phyloP scores from a whole-genome alignment of 2,113 vertebrate species.

The Salvelinus alpinus region DNA sequence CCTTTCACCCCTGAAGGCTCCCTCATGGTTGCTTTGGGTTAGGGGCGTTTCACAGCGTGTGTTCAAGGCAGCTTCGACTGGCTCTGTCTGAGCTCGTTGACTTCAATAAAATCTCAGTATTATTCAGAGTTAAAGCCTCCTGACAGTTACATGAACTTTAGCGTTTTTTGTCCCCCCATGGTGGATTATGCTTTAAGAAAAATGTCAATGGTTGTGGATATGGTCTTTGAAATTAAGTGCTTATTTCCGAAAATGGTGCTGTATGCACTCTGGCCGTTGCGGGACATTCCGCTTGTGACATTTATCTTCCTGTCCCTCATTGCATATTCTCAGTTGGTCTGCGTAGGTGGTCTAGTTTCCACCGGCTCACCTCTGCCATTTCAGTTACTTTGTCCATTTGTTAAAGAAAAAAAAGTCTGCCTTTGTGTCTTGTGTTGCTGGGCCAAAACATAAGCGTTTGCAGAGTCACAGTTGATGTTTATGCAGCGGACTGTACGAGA shows the following conservation, averaged over 20 bases:
- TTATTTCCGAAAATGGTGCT: slow-evolving; percentile 9
- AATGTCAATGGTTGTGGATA: slow-evolving; percentile 12
- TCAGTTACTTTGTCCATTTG: background rate
- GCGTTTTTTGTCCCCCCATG: slow-evolving; percentile 21
- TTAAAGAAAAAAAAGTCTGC: background rate
- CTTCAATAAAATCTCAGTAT: slow-evolving; percentile 11
- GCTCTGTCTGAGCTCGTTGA: background rate
- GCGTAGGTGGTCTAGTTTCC: background rate
- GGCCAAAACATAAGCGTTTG: slow-evolving; percentile 30
- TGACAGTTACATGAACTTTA: slow-evolving; percentile 27
- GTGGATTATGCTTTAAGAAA: slow-evolving; percentile 26
- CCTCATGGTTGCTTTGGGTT: background rate
- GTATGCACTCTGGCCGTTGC: background rate
- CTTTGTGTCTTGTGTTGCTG: background rate
- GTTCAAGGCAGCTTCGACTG: slow-evolving; percentile 9
- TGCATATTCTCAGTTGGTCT: background rate
- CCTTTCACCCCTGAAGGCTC: background rate
- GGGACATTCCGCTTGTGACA: slow-evolving; percentile 1
- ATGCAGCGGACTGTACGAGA: slow-evolving; percentile 30
- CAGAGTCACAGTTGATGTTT: slow-evolving; percentile 37
- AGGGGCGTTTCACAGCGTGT: background rate
- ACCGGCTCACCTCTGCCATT: background rate
- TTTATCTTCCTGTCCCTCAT: background rate
- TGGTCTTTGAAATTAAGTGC: slow-evolving; percentile 11
- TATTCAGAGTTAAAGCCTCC: slow-evolving; percentile 27